Conservation (phyloP, 2,888 invertebrate species). For the Rapana venosa region DNA sequence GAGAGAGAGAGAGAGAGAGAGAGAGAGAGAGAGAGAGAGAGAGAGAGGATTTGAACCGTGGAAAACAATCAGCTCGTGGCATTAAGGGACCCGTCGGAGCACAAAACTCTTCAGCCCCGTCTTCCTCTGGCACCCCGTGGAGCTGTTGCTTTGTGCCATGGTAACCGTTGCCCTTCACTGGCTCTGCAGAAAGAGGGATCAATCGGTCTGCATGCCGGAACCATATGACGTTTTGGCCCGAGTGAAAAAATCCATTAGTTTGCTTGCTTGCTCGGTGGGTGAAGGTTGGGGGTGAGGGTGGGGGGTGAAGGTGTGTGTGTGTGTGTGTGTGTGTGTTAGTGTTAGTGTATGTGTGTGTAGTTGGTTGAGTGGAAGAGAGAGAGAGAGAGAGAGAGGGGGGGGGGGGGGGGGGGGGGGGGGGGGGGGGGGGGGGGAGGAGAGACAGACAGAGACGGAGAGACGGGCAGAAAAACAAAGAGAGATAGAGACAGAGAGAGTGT, state of each 20-base stretch:
- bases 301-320: too few species aligned
- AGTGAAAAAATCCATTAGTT: slow-evolving; percentile 34
- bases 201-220: slow-evolving; percentile 25
- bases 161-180: slow-evolving; percentile 37
- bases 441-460: background rate
- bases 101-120: background rate
- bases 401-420: too few species aligned
- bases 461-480: background rate
- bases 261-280: background rate
- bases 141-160: slow-evolving; percentile 34
- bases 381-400: slow-evolving; percentile 7
- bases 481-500: background rate
- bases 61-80: too few species aligned
- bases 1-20: slow-evolving; percentile 18
- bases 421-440: background rate
- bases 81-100: background rate
- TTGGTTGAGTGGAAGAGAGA: background rate
- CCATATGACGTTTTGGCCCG: background rate
- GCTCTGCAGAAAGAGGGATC: slow-evolving; percentile 16
- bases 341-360: too few species aligned
- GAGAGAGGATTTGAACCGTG: background rate
- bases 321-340: too few species aligned
- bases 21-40: slow-evolving; percentile 18
- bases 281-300: background rate
- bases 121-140: slow-evolving; percentile 2